Evolutionary conservation across 2,888 invertebrate species (phyloP).

Genomic region (Xestia xanthographa): DNA sequence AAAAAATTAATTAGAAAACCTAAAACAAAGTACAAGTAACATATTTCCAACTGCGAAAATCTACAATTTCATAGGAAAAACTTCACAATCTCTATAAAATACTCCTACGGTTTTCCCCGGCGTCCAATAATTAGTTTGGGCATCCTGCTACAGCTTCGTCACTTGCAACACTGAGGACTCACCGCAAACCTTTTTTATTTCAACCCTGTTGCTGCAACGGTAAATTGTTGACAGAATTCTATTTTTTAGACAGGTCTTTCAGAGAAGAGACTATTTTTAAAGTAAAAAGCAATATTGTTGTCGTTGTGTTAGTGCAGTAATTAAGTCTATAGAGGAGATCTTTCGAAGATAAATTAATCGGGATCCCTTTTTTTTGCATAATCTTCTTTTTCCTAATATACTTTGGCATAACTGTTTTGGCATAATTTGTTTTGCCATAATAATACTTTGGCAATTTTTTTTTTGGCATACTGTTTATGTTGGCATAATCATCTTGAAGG

Average conservation of each 20-base stretch:
- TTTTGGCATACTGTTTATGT: too few species aligned
- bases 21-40: not conserved
- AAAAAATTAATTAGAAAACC: not conserved
- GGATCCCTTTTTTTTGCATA: too few species aligned
- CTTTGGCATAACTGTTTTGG: too few species aligned
- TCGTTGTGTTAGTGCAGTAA: not conserved
- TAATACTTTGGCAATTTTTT: too few species aligned
- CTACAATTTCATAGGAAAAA: conserved; percentile 4
- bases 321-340: not conserved
- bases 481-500: too few species aligned
- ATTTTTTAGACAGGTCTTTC: conserved; percentile 6
- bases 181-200: conserved; percentile 34
- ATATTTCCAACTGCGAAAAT: not conserved
- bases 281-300: not conserved
- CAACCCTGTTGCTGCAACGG: conserved; percentile 37
- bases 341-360: not conserved
- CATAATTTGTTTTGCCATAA: too few species aligned
- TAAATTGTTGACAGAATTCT: conserved; percentile 21
- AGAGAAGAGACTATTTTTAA: not conserved
- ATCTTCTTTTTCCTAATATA: too few species aligned
- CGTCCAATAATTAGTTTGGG: conserved; percentile 67
- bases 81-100: conserved; percentile 20
- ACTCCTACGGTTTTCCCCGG: conserved; percentile 24
- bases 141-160: conserved; percentile 52
- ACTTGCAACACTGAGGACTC: conserved; percentile 47